Conservation (phyloP, 2,888 invertebrate genomes). For the Drosophila dives region DNA sequence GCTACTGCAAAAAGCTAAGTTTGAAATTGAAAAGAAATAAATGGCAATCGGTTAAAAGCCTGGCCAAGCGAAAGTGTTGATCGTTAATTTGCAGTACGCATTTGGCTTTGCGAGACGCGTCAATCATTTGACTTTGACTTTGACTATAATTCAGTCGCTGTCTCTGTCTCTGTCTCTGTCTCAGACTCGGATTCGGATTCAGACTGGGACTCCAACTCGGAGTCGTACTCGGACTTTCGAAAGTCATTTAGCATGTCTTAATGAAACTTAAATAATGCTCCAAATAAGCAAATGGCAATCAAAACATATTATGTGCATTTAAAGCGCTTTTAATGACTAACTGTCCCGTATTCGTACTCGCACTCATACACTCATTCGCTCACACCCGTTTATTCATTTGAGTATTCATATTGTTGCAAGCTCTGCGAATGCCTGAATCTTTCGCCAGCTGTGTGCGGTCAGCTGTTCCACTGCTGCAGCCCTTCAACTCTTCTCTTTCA, state of each 20-base stretch:
- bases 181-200: conserved; percentile 8
- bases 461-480: conserved; percentile 37
- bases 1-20: conserved; percentile 17
- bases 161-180: conserved; percentile 19
- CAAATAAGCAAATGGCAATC: conserved; percentile 77
- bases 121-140: conserved; percentile 61
- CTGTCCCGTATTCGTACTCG: conserved; percentile 34
- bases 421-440: conserved; percentile 20
- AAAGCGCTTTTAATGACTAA: conserved; percentile 60
- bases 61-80: conserved; percentile 71
- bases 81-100: conserved; percentile 73
- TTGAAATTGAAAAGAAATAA: conserved; percentile 55
- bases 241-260: conserved; percentile 78
- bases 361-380: background rate
- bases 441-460: conserved; percentile 41
- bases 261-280: conserved; percentile 76
- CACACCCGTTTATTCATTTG: background rate
- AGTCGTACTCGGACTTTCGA: conserved; percentile 60
- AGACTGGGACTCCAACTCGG: conserved; percentile 6
- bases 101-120: conserved; percentile 56
- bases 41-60: conserved; percentile 43
- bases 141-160: conserved; percentile 44
- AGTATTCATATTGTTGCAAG: conserved; percentile 17
- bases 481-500: conserved; percentile 4
- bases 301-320: conserved; percentile 65